Evolutionary conservation across 2,888 invertebrate genomes (phyloP), one percentile per base, ranked within the genome.

Genomic region (Pollenia amentaria): DNA sequence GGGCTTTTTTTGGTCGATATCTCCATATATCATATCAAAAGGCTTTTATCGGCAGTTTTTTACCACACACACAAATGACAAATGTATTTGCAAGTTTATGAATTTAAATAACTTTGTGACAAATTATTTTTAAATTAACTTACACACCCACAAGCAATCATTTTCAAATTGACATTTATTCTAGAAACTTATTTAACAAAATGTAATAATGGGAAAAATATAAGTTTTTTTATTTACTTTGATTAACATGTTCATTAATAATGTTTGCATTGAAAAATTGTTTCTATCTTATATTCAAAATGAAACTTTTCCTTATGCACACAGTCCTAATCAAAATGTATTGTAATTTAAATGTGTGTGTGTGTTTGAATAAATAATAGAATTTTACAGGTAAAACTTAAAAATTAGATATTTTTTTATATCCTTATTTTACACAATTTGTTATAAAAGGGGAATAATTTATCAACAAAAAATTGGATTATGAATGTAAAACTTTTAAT

Each of bases 211-310:
- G 8, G 6, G 1, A 18, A 53, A 10, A 11, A 46, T 14, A 29
- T 38, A 69, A 69, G 12, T 44, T 72, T 55, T 70, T 42, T 55
- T 55, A 29, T 42, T 3, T 12, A 42, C 29, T 18, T 67, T 67
- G 67, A 46, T 46, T 73, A 72, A 48, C 60, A 60, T 48, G 60
- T 73, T 46, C 46, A 46, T 73, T 48, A 73, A 44, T 57, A 60
- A 60, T 57, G 60, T 73, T 73, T 73, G 16, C 57, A 73, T 73
- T 16, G 16, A 46, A 73, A 73, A 60, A 48, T 67, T 67, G 14
- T 48, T 48, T 18, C 14, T 40, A 10, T 53, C 8, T 51, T 29
- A 29, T 6, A 29, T 29, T 6, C 1, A 29, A 29, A 29, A 29
- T 29, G 0, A 29, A 29, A 29, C 29, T 29, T 29, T 29, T 29